phyloP scores from a whole-genome alignment of 2,888 invertebrate species.

The Tetranychus piercei region DNA sequence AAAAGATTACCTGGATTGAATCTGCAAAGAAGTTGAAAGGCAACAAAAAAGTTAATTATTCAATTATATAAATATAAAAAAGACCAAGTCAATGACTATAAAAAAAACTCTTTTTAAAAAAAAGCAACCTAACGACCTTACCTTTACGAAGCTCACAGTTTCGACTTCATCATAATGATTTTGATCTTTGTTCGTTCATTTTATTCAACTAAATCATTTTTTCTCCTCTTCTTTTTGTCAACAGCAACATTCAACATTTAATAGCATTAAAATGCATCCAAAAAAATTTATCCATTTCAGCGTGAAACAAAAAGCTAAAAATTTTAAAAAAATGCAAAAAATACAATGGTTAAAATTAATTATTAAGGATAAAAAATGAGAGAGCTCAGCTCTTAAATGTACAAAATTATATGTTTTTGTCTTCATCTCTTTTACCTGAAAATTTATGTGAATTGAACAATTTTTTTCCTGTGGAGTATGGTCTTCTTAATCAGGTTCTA shows the following conservation, averaged over 20 bases:
- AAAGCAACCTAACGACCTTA: neutral
- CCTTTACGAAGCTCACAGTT: neutral
- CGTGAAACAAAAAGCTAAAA: neutral
- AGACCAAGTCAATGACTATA: neutral
- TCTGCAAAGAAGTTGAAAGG: neutral
- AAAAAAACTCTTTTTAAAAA: neutral
- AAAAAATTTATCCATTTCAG: neutral
- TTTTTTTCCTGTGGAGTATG: neutral
- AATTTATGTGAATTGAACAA: neutral
- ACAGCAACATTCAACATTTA: neutral
- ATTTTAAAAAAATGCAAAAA: neutral
- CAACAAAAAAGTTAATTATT: neutral
- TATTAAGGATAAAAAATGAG: neutral
- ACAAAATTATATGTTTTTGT: neutral
- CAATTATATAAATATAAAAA: neutral
- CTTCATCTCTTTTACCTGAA: neutral
- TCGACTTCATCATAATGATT: neutral
- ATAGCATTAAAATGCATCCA: neutral
- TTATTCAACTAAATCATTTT: neutral
- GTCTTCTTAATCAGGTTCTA: conserved; percentile 1
- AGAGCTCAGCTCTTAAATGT: neutral
- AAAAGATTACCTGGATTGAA: neutral
- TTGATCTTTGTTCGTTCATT: neutral
- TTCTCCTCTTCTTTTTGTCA: neutral
- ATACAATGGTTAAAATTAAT: neutral